phyloP scores from a whole-genome alignment of 2,113 vertebrate species.

The Microcebus lehilahytsara region DNA sequence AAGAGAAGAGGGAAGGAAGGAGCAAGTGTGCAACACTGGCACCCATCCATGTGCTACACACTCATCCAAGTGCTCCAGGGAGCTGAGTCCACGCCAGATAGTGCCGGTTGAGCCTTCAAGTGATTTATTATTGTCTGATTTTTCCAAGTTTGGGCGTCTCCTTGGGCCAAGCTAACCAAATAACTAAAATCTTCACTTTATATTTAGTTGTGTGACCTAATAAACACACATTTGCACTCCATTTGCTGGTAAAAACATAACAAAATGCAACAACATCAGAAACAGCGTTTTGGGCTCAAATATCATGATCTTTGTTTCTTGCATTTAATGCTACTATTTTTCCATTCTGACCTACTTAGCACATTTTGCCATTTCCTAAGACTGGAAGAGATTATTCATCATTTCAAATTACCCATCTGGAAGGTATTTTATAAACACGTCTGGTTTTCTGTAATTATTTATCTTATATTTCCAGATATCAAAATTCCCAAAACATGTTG shows the following conservation, averaged over 20 bases:
- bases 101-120: neutral
- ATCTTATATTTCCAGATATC: conserved; percentile 35
- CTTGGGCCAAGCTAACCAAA: neutral
- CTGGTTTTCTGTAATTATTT: conserved; percentile 21
- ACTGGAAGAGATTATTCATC: neutral
- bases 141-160: neutral
- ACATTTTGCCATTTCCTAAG: conserved; percentile 18
- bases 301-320: neutral
- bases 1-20: neutral
- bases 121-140: neutral
- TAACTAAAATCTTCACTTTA: neutral
- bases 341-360: conserved; percentile 17
- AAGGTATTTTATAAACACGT: conserved; percentile 28
- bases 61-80: neutral
- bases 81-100: neutral
- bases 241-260: conserved; percentile 22
- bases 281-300: neutral
- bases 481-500: conserved; percentile 20
- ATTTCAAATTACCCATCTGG: neutral
- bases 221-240: neutral
- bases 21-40: fast-evolving
- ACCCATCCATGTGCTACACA: neutral
- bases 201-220: neutral
- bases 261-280: neutral
- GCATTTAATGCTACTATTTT: neutral